Conservation (phyloP, 1,140 invertebrate species). For the Gryllus bimaculatus region DNA sequence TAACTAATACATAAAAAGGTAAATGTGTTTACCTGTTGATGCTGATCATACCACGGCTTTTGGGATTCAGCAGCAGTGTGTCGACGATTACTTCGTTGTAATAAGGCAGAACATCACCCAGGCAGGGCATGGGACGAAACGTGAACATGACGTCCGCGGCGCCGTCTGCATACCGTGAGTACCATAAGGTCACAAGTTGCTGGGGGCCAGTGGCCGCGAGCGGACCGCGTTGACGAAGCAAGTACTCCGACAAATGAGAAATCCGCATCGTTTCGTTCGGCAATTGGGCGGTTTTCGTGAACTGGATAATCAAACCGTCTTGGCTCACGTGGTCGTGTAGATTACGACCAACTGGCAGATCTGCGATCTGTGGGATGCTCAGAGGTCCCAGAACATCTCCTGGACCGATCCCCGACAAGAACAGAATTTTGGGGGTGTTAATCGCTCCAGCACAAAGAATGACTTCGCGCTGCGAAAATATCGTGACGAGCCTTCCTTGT, state of each 20-base stretch:
- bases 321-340: background rate
- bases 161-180: background rate
- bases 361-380: background rate
- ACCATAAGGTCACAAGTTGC: background rate
- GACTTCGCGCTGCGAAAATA: background rate
- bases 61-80: background rate
- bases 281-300: background rate
- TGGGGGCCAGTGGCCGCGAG: background rate
- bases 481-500: background rate
- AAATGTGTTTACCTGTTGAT: too few relatives aligned
- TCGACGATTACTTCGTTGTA: background rate
- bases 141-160: background rate
- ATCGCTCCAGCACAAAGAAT: background rate
- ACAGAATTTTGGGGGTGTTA: background rate
- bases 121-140: background rate
- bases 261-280: background rate
- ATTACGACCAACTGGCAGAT: background rate
- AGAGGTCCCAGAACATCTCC: background rate
- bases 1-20: too few relatives aligned
- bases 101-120: background rate
- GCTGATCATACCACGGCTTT: background rate
- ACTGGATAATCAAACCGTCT: background rate
- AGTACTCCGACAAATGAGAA: background rate
- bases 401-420: background rate
- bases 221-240: background rate